Evolutionary conservation across 2,113 vertebrate species (phyloP).

Genomic region (Chinchilla lanigera): DNA sequence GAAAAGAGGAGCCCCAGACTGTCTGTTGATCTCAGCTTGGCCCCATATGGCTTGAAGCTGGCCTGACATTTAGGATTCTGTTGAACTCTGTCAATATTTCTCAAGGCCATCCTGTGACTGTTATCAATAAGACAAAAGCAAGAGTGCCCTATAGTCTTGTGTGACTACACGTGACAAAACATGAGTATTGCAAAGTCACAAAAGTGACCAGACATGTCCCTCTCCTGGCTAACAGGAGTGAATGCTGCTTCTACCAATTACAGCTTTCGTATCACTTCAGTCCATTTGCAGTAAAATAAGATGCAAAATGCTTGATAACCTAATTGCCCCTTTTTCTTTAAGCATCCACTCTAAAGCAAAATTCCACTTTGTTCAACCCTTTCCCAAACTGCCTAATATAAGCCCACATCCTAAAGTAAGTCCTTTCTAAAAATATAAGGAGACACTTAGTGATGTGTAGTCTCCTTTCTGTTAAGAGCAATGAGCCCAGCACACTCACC

Average conservation of each 20-base stretch:
- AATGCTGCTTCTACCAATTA: background rate
- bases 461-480: background rate
- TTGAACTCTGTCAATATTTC: background rate
- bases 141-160: background rate
- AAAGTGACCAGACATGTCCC: background rate
- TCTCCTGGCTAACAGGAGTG: background rate
- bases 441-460: background rate
- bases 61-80: background rate
- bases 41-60: background rate
- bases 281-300: background rate
- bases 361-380: background rate
- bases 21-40: background rate
- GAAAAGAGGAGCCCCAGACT: background rate
- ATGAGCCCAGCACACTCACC: background rate
- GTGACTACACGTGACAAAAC: background rate
- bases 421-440: background rate
- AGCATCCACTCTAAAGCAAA: background rate
- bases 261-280: background rate
- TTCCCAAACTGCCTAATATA: background rate
- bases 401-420: background rate
- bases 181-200: background rate
- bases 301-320: background rate
- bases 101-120: background rate
- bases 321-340: background rate
- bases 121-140: background rate